Evolutionary conservation across 2,888 invertebrate species (phyloP).

Genomic region (Siphlonurus alternatus): DNA sequence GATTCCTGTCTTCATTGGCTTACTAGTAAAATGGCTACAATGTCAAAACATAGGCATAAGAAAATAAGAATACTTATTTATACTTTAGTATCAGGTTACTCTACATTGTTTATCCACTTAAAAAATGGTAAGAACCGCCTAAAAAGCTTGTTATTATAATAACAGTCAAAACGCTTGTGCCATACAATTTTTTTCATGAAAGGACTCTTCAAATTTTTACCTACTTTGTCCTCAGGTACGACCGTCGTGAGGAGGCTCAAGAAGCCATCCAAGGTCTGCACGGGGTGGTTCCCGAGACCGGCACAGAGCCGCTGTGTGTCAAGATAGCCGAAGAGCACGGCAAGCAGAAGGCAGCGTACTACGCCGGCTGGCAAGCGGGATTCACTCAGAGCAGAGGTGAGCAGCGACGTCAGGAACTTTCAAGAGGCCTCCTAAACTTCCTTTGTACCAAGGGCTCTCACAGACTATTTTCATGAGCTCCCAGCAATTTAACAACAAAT

Average conservation of each 20-base stretch:
- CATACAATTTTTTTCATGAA: too few species aligned
- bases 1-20: neutral
- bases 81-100: too few species aligned
- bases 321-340: conserved; percentile 77
- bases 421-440: too few species aligned
- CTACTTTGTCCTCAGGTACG: too few species aligned
- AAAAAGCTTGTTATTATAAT: too few species aligned
- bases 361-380: conserved; percentile 51
- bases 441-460: neutral
- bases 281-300: conserved; percentile 69
- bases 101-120: too few species aligned
- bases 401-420: conserved; percentile 14
- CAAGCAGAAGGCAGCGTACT: conserved; percentile 60
- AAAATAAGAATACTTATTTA: too few species aligned
- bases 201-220: too few species aligned
- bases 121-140: too few species aligned
- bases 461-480: neutral
- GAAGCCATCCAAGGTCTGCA: conserved; percentile 74
- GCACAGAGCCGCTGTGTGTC: conserved; percentile 66
- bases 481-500: neutral
- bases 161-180: too few species aligned
- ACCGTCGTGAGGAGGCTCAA: conserved; percentile 76
- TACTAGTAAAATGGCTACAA: neutral
- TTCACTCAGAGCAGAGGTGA: conserved; percentile 40
- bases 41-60: too few species aligned